Base-by-base conservation (phyloP, 2,888 invertebrate genomes). In the Lepidochrysops patricia region DNA sequence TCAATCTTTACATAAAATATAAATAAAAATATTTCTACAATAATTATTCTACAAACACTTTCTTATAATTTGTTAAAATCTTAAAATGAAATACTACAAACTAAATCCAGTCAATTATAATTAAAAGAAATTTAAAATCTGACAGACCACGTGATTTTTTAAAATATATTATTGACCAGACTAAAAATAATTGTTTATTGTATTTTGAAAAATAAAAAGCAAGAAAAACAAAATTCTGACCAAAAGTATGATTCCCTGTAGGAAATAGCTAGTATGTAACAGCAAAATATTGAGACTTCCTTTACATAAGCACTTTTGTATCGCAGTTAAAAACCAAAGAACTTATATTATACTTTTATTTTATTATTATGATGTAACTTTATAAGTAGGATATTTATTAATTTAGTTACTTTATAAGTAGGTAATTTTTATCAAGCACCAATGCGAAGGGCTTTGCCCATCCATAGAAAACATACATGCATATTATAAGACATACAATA, bases 11-110 rank as follows among this genome's bases (percentile, higher is more conserved):
- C 54, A 32, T 32, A 54, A 54, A 32, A 54, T 23, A 32, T 23
- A 29, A 27, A n/a, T 54, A 23, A 49, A n/a, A 49, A 49, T 54
- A 54, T 54, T 54, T 29, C 19, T 19, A 54, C 54, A 54, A 29
- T 54, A n/a, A n/a, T n/a, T n/a, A 32, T 54, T 54, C 32, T 32
- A 54, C 29, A 13, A 19, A 23, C 12, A 29, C 5, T 19, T 54
- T 29, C 54, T 29, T 54, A 32, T 50, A 26, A 19, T 29, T 54
- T 54, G 19, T 54, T 29, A 29, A 54, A 29, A 19, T 32, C 29
- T 52, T 52, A 26, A 23, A 43, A 37, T 15, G 6, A 37, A 19
- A 37, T 43, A 43, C 23, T 43, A 4, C n/a, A 35, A 35, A 23
- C 37, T 43, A 19, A 23, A 4, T 43, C 43, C 43, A 43, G 43